Conservation (phyloP, 2,113 vertebrate genomes). For the Heliornis fulica region DNA sequence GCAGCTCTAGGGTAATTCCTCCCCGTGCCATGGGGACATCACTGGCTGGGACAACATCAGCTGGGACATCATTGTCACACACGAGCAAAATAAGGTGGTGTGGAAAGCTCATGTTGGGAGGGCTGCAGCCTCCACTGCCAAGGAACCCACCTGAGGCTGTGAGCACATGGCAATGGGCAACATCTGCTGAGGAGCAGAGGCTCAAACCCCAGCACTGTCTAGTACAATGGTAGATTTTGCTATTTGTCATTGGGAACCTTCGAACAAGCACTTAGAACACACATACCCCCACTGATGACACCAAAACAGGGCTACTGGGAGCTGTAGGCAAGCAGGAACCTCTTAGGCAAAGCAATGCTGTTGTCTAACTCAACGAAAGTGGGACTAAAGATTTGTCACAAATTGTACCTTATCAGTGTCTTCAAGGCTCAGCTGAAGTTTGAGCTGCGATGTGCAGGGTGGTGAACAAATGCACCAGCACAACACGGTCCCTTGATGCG, state of each 20-base stretch:
- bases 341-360: accelerated
- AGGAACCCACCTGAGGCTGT: not conserved
- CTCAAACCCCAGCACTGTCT: not conserved
- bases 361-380: not conserved
- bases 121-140: not conserved
- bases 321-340: not conserved
- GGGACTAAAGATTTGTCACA: not conserved
- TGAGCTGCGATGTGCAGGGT: not conserved
- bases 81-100: accelerated
- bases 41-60: not conserved
- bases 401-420: accelerated
- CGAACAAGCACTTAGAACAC: not conserved
- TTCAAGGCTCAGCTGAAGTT: not conserved
- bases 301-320: not conserved
- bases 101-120: accelerated
- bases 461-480: not conserved
- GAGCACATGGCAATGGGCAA: accelerated
- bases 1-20: not conserved
- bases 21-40: accelerated
- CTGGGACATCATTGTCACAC: no score
- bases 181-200: not conserved
- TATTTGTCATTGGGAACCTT: not conserved
- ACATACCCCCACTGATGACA: accelerated
- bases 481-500: not conserved
- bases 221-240: no score